Conservation (phyloP, 64 coral and sea anemone species). For the Platygyra sinensis region DNA sequence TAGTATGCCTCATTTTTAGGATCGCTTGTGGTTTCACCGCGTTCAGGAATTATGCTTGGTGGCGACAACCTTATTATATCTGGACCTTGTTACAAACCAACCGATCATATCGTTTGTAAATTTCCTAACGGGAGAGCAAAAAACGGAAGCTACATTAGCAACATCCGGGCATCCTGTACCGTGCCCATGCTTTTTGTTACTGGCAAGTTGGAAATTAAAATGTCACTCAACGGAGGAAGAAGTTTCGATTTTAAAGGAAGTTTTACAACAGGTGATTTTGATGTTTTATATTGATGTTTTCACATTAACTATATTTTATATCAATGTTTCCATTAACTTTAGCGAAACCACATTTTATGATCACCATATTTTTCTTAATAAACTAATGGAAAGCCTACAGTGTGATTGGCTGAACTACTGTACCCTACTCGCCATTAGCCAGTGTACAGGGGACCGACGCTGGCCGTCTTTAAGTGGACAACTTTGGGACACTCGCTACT, state of each 20-base stretch:
- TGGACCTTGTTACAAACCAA: slow-evolving; percentile 34
- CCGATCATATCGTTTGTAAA: slow-evolving; percentile 23
- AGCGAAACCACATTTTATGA: neutral
- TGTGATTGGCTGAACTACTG: no score
- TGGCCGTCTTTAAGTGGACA: neutral
- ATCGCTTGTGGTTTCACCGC: slow-evolving; percentile 8
- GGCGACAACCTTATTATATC: slow-evolving; percentile 28
- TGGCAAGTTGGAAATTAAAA: slow-evolving; percentile 24
- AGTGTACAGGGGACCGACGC: no score
- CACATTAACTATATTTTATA: no score
- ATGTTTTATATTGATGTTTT: neutral
- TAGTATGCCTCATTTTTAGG: neutral
- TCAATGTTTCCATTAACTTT: no score
- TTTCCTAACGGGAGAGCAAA: neutral
- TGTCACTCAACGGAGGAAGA: slow-evolving; percentile 29
- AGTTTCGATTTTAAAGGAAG: slow-evolving; percentile 37
- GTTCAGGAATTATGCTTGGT: slow-evolving; percentile 35
- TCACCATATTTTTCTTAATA: no score
- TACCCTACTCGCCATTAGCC: no score
- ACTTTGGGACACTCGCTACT: neutral
- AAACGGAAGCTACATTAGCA: slow-evolving; percentile 16
- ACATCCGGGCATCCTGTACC: slow-evolving; percentile 25
- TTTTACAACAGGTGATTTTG: slow-evolving; percentile 16
- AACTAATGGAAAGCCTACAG: no score
- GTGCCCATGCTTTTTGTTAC: slow-evolving; percentile 32